A percentile compares a stretch with the other conserved stretches of the same genome.
Conservation (phyloP, 2,113 vertebrate genomes). For the Ceyx margarethae region DNA sequence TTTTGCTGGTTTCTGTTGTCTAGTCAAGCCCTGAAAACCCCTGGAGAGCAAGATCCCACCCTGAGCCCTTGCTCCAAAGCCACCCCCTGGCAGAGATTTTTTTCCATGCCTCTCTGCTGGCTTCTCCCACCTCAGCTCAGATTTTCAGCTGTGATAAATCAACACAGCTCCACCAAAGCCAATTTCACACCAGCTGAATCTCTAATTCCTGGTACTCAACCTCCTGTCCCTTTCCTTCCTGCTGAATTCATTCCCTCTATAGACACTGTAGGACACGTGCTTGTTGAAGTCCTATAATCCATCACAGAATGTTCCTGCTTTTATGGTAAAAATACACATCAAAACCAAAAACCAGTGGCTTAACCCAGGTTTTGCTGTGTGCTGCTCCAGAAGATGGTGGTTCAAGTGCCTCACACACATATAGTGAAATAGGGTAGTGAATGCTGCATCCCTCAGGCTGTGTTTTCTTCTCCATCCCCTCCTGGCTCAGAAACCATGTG, state of each 20-base stretch:
- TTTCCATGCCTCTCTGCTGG: neutral
- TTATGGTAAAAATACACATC: neutral
- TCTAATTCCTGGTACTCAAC: neutral
- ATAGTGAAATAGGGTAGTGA: neutral
- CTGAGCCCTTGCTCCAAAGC: neutral
- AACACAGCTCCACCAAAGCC: neutral
- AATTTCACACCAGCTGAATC: neutral
- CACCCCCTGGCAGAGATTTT: neutral
- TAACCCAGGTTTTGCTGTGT: neutral
- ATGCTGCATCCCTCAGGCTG: rapidly evolving
- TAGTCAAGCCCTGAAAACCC: neutral
- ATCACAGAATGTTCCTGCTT: neutral
- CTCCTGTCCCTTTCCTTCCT: neutral
- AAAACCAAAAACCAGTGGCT: neutral
- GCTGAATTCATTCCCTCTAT: neutral
- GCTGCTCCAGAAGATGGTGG: neutral
- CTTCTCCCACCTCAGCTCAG: neutral
- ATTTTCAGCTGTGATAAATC: neutral
- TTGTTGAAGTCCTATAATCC: neutral
- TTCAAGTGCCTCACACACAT: neutral
- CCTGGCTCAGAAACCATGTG: neutral
- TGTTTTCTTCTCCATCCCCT: neutral
- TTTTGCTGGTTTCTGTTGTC: neutral
- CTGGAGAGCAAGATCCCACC: neutral
- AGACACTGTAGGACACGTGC: neutral